Evolutionary conservation across 64 coral and sea anemone genomes (phyloP).

Genomic region (Pocillopora damicornis): DNA sequence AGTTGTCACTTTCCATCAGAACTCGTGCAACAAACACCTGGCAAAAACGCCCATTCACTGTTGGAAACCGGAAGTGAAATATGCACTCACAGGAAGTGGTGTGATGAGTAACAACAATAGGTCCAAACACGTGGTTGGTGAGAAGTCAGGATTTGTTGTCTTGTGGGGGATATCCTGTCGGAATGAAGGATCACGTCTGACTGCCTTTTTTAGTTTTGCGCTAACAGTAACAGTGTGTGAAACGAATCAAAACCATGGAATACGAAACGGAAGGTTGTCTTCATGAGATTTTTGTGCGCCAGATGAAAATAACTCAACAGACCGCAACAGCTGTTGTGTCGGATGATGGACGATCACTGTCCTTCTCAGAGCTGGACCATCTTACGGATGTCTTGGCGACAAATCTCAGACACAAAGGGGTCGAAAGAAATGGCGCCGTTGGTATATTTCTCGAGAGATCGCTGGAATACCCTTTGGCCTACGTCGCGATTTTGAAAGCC

Average conservation of each 20-base stretch:
- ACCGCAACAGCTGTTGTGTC: constrained; percentile 70
- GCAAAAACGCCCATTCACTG: not conserved
- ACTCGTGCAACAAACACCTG: too few species aligned
- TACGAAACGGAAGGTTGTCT: constrained; percentile 76
- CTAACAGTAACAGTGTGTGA: not conserved
- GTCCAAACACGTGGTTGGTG: constrained; percentile 6
- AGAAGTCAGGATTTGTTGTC: not conserved
- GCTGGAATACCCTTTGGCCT: constrained; percentile 80
- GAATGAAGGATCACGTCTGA: not conserved
- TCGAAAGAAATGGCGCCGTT: constrained; percentile 64
- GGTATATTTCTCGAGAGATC: constrained; percentile 77
- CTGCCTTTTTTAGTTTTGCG: not conserved
- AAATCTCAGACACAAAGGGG: constrained; percentile 73
- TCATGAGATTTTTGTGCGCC: constrained; percentile 78
- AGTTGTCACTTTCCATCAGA: too few species aligned
- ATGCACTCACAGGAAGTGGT: not conserved
- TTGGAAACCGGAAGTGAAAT: not conserved
- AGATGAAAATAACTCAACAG: constrained; percentile 58
- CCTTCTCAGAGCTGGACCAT: constrained; percentile 66
- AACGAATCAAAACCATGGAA: constrained; percentile 37
- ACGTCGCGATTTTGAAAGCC: constrained; percentile 72
- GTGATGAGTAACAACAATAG: not conserved
- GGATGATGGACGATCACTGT: constrained; percentile 68
- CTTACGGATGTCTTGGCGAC: constrained; percentile 63
- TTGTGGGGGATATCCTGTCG: not conserved